Conservation (phyloP, 1,140 invertebrate species). For the Mylabris phalerata region DNA sequence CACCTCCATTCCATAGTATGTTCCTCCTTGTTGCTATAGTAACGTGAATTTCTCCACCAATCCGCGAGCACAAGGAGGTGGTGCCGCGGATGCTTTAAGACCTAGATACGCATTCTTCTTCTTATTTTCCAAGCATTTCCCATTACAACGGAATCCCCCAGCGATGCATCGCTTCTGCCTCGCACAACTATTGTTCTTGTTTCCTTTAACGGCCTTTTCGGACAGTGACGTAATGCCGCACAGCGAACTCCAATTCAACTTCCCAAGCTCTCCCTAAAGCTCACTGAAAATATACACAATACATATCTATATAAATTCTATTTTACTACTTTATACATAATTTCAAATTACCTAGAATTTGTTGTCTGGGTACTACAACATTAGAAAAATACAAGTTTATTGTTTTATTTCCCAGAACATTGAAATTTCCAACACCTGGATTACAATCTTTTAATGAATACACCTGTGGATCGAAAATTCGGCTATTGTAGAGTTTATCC, state of each 20-base stretch:
- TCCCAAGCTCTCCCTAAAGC: conserved; percentile 4
- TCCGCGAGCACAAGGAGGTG: conserved; percentile 33
- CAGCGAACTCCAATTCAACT: conserved; percentile 13
- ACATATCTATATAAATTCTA: not conserved
- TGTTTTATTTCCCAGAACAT: too few relatives aligned
- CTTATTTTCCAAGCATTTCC: conserved; percentile 22
- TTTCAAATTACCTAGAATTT: not conserved
- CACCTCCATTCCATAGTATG: conserved; percentile 20
- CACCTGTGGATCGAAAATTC: conserved; percentile 10
- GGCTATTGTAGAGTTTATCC: not conserved
- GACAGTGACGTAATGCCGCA: conserved; percentile 28
- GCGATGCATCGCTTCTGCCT: conserved; percentile 29
- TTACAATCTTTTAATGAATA: not conserved
- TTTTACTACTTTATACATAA: conserved; percentile 11
- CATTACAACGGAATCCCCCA: conserved; percentile 30
- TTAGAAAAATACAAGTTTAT: too few relatives aligned
- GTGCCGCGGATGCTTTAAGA: conserved; percentile 37
- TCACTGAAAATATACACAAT: conserved; percentile 6
- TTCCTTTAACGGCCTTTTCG: conserved; percentile 30
- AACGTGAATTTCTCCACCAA: conserved; percentile 37
- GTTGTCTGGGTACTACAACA: too few relatives aligned
- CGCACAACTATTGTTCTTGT: conserved; percentile 28
- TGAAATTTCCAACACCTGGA: too few relatives aligned
- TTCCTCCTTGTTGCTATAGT: conserved; percentile 39
- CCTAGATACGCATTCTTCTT: conserved; percentile 37